Evolutionary conservation across 2,888 invertebrate genomes (phyloP).

Genomic region (Microdon myrmicae): DNA sequence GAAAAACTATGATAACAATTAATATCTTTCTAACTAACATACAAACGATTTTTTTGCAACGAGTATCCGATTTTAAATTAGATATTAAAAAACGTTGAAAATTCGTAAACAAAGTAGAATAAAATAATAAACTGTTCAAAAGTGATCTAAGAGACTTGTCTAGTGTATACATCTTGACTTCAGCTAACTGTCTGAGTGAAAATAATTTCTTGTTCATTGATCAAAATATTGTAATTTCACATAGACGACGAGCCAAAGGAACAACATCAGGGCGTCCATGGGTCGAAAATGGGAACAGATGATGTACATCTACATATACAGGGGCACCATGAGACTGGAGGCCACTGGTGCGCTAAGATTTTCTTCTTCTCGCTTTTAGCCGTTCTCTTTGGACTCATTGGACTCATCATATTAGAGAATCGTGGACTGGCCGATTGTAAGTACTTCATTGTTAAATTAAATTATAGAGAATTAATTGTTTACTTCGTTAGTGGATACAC

Average conservation of each 20-base stretch:
- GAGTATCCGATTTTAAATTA: too few species aligned
- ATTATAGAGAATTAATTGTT: slow-evolving; percentile 8
- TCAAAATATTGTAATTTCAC: too few species aligned
- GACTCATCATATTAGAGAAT: slow-evolving; percentile 82
- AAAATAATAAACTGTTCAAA: too few species aligned
- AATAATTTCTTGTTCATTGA: too few species aligned
- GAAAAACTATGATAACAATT: too few species aligned
- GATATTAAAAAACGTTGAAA: too few species aligned
- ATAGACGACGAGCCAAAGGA: slow-evolving; percentile 62
- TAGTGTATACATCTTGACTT: too few species aligned
- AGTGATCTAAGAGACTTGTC: too few species aligned
- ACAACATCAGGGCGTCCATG: slow-evolving; percentile 64
- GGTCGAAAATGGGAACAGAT: slow-evolving; percentile 70
- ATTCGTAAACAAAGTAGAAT: too few species aligned
- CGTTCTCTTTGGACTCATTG: slow-evolving; percentile 77
- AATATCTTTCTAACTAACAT: too few species aligned
- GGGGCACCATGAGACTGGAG: slow-evolving; percentile 80
- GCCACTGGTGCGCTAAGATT: slow-evolving; percentile 85
- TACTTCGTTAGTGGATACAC: slow-evolving; percentile 69
- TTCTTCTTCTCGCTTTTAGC: slow-evolving; percentile 82
- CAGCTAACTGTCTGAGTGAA: too few species aligned
- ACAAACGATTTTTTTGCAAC: too few species aligned
- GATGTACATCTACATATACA: slow-evolving; percentile 82
- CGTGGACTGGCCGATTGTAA: slow-evolving; percentile 82
- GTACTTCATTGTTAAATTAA: slow-evolving; percentile 60